These are phyloP conservation scores for Onychomys torridus DNA, from an alignment of 2,797 vertebrate species.

Conservation along the genomic window DNA sequence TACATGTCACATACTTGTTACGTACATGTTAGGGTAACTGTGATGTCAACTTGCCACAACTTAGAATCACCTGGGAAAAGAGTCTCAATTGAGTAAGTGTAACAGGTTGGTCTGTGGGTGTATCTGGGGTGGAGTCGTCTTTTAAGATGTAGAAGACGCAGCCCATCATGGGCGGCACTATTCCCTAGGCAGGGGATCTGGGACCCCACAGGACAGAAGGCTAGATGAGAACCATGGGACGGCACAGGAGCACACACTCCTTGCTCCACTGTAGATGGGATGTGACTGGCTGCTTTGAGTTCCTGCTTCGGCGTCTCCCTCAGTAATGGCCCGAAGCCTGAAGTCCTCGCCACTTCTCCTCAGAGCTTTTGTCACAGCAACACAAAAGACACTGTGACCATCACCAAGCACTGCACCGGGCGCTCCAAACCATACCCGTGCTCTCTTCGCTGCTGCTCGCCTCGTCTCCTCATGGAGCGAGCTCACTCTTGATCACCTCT, in stretches of 20 bases:
- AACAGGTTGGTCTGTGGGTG: background rate
- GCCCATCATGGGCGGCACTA: background rate
- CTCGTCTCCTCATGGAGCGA: background rate
- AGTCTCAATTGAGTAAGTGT: background rate
- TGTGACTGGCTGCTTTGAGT: background rate
- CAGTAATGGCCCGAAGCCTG: background rate
- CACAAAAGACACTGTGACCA: background rate
- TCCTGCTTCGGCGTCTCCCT: background rate
- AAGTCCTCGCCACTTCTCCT: background rate
- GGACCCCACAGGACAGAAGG: background rate
- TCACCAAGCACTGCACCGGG: background rate
- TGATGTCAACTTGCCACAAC: conserved; percentile 6
- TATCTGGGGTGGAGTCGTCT: background rate
- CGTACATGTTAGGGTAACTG: background rate
- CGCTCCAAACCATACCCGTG: background rate
- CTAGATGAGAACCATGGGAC: background rate
- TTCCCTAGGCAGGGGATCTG: background rate
- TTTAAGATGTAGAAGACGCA: background rate
- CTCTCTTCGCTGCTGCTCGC: background rate
- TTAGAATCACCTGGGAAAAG: conserved; percentile 6
- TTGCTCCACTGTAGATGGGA: background rate
- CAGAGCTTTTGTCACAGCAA: background rate
- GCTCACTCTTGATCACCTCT: conserved; percentile 11
- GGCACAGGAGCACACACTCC: background rate
- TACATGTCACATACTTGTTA: background rate